phyloP scores from a whole-genome alignment of 2,797 vertebrate genomes.

The Malurus leucopterus region DNA sequence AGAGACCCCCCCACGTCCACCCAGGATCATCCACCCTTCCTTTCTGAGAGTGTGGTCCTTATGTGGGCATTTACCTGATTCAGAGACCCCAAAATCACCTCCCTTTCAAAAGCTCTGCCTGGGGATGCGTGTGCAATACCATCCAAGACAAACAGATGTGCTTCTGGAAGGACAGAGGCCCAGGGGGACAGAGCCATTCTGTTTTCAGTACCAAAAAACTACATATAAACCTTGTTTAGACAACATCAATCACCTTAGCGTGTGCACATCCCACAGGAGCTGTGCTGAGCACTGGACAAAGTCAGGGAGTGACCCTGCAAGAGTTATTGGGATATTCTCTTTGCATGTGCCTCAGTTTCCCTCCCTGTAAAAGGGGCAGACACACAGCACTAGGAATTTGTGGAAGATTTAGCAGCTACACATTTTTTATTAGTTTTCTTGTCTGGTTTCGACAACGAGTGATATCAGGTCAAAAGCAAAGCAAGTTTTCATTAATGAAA shows the following conservation, averaged over 20 bases:
- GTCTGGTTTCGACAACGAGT: neutral
- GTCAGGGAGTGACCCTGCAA: too few relatives aligned
- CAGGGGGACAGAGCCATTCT: neutral
- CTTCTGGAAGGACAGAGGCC: neutral
- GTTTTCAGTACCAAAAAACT: neutral
- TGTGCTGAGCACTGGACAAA: neutral
- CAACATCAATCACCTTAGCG: too few relatives aligned
- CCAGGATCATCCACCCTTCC: neutral
- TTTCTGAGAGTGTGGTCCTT: neutral
- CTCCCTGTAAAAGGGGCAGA: neutral
- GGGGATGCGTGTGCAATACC: neutral
- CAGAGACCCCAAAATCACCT: neutral
- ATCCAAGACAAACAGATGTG: fast-evolving
- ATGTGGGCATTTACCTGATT: fast-evolving
- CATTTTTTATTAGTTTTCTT: neutral
- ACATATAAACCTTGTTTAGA: neutral
- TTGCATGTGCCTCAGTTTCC: constrained; percentile 8
- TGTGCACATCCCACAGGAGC: neutral
- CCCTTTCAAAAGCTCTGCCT: neutral
- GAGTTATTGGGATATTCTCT: neutral
- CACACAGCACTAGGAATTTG: neutral
- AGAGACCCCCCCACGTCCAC: neutral
- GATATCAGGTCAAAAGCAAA: constrained; percentile 36
- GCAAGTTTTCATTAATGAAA: constrained; percentile 50
- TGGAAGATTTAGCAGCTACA: neutral